Evolutionary conservation across 1,140 invertebrate species (phyloP).

Genomic region (Daktulosphaira vitifoliae): DNA sequence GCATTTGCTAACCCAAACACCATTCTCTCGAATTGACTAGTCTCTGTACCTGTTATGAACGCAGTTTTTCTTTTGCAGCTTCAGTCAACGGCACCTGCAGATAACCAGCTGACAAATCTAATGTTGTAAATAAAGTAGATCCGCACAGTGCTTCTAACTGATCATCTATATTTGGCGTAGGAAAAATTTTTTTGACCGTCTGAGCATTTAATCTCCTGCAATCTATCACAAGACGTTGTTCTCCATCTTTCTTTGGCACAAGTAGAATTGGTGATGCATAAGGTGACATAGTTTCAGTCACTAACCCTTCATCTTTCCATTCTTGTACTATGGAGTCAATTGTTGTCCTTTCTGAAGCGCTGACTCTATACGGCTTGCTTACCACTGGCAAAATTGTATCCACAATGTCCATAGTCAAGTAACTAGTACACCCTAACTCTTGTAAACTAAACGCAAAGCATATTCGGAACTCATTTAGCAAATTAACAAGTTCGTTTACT

Average conservation of each 20-base stretch:
- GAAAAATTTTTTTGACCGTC: conserved; percentile 46
- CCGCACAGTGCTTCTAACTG: conserved; percentile 45
- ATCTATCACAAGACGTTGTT: conserved; percentile 39
- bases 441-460: too few species aligned
- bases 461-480: too few species aligned
- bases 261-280: conserved; percentile 7
- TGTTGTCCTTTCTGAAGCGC: neutral
- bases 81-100: conserved; percentile 42
- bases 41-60: conserved; percentile 32
- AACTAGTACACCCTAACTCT: neutral
- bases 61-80: conserved; percentile 38
- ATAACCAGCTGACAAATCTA: conserved; percentile 46
- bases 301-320: neutral
- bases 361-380: neutral
- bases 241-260: neutral
- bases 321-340: too few species aligned
- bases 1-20: conserved; percentile 38
- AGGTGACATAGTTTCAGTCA: neutral
- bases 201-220: conserved; percentile 44
- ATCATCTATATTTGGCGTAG: conserved; percentile 48
- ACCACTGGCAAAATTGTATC: neutral
- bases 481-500: too few species aligned
- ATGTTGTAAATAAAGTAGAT: conserved; percentile 44
- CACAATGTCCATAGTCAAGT: neutral
- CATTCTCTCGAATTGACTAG: conserved; percentile 35